A percentile compares a stretch with the other conserved stretches of the same genome.
Conservation (phyloP, 2,113 vertebrate species). For the Bagarius yarrelli region DNA sequence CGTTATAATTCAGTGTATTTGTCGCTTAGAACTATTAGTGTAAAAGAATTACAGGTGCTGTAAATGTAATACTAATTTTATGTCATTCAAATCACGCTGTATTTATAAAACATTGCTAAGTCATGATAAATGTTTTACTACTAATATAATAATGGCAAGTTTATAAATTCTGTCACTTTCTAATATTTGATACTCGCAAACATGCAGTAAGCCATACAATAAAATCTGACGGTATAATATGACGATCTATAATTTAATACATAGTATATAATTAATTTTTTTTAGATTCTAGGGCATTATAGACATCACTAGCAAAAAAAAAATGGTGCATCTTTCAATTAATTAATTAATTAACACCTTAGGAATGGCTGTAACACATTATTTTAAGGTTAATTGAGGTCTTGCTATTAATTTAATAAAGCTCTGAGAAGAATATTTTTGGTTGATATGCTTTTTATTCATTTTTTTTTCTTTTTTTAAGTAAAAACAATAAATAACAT, state of each 20-base stretch:
- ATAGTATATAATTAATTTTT: not conserved
- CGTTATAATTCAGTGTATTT: too few relatives aligned
- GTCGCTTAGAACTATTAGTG: too few relatives aligned
- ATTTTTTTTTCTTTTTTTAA: too few relatives aligned
- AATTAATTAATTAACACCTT: not conserved
- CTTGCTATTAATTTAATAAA: not conserved
- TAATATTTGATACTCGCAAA: not conserved
- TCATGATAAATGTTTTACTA: not conserved
- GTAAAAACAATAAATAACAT: not conserved
- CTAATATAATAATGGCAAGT: not conserved
- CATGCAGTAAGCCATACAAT: not conserved
- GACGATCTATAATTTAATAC: not conserved
- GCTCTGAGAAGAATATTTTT: not conserved
- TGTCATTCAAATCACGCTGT: not conserved
- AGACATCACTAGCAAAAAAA: not conserved
- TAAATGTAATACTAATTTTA: not conserved
- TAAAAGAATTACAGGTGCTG: not conserved
- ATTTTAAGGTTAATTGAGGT: not conserved
- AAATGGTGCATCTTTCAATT: not conserved
- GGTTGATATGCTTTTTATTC: not conserved
- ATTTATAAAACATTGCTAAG: not conserved
- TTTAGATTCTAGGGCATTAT: not conserved
- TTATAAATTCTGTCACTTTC: not conserved
- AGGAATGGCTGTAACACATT: not conserved
- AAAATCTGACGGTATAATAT: too few relatives aligned